Evolutionary conservation across 2,113 vertebrate species (phyloP).

Genomic region (Eudyptes chrysolophus): DNA sequence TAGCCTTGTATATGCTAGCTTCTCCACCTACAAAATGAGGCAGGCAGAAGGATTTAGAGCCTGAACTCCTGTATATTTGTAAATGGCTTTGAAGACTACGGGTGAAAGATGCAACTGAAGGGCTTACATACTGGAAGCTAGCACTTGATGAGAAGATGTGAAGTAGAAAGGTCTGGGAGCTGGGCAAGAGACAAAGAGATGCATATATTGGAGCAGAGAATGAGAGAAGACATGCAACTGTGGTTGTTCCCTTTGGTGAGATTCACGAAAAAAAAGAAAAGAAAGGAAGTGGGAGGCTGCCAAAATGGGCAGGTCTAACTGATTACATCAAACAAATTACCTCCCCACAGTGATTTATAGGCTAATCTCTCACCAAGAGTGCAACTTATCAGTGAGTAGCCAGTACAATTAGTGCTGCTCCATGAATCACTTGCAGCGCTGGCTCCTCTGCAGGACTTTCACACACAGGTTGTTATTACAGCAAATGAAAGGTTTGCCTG

Average conservation of each 20-base stretch:
- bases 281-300: neutral
- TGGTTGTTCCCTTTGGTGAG: neutral
- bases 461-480: neutral
- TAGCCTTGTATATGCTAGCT: neutral
- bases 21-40: neutral
- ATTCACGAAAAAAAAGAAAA: neutral
- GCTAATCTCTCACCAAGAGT: neutral
- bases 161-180: neutral
- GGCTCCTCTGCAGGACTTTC: neutral
- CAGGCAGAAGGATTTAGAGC: neutral
- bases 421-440: neutral
- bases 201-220: neutral
- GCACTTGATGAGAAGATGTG: neutral
- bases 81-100: neutral
- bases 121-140: neutral
- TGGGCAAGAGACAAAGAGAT: neutral
- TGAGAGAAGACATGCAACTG: neutral
- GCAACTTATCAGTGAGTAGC: neutral
- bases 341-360: slow-evolving; percentile 23
- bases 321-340: neutral
- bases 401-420: neutral
- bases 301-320: neutral
- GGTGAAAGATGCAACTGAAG: neutral
- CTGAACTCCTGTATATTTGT: neutral
- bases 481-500: neutral